These are phyloP conservation scores for Aplodontia rufa DNA, from an alignment of 2,113 vertebrate genomes.

Conservation along the genomic window DNA sequence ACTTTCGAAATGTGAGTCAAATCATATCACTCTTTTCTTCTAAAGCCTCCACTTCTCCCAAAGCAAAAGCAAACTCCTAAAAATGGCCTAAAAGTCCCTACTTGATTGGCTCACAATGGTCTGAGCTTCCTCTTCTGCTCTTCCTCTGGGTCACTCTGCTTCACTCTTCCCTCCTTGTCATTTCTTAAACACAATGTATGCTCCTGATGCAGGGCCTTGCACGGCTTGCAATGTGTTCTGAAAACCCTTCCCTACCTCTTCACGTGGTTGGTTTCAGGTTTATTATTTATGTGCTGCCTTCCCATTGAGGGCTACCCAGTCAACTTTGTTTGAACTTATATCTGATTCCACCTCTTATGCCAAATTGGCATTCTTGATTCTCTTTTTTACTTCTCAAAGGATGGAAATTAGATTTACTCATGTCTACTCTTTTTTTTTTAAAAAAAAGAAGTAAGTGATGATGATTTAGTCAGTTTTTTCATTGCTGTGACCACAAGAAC, in stretches of 20 bases:
- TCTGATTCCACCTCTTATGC: not conserved
- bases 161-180: not conserved
- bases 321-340: not conserved
- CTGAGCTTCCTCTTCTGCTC: not conserved
- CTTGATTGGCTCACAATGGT: accelerated
- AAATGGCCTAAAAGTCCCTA: not conserved
- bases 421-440: not conserved
- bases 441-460: not conserved
- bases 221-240: not conserved
- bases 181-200: not conserved
- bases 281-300: not conserved
- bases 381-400: not conserved
- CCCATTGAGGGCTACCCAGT: not conserved
- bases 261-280: not conserved
- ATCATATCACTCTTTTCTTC: not conserved
- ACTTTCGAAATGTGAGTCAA: not conserved
- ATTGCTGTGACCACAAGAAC: too few species aligned
- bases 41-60: not conserved
- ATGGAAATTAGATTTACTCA: not conserved
- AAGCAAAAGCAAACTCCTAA: not conserved
- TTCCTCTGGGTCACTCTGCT: not conserved
- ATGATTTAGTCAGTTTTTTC: too few species aligned
- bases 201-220: not conserved
- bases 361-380: not conserved
- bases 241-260: not conserved